Evolutionary conservation across 1,140 invertebrate species (phyloP).

Genomic region (Armadillidium nasatum): DNA sequence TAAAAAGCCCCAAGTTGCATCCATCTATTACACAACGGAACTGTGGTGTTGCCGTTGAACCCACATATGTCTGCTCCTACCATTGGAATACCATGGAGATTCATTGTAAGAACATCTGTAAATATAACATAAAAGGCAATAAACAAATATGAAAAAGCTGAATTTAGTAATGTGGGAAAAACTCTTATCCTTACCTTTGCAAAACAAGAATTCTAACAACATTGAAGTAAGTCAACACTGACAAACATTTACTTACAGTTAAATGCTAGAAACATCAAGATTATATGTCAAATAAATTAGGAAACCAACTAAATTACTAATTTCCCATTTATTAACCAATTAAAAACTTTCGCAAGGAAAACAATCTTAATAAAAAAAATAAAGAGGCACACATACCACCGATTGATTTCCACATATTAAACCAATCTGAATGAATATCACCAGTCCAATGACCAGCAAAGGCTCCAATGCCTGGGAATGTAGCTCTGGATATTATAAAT

Average conservation of each 20-base stretch:
- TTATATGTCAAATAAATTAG: too few relatives aligned
- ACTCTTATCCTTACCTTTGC: neutral
- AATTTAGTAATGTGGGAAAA: neutral
- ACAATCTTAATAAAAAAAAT: too few relatives aligned
- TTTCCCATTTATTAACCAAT: too few relatives aligned
- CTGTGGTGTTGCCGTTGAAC: constrained; percentile 51
- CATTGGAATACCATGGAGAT: constrained; percentile 58
- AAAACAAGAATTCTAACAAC: neutral
- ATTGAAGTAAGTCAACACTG: too few relatives aligned
- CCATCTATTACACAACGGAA: constrained; percentile 56
- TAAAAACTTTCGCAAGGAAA: too few relatives aligned
- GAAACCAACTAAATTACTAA: too few relatives aligned
- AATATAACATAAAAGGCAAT: constrained; percentile 2
- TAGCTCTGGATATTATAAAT: constrained; percentile 50
- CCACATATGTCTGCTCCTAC: constrained; percentile 58
- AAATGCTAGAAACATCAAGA: too few relatives aligned
- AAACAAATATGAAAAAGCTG: neutral
- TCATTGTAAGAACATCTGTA: constrained; percentile 65
- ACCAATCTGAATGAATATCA: constrained; percentile 54
- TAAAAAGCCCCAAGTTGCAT: constrained; percentile 55
- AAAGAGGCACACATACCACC: constrained; percentile 49
- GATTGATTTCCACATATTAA: constrained; percentile 53
- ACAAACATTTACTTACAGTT: too few relatives aligned
- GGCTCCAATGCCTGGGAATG: constrained; percentile 55
- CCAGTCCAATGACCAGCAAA: constrained; percentile 59